Conservation (phyloP, 2,888 invertebrate species). For the Tenthredo amoena region DNA sequence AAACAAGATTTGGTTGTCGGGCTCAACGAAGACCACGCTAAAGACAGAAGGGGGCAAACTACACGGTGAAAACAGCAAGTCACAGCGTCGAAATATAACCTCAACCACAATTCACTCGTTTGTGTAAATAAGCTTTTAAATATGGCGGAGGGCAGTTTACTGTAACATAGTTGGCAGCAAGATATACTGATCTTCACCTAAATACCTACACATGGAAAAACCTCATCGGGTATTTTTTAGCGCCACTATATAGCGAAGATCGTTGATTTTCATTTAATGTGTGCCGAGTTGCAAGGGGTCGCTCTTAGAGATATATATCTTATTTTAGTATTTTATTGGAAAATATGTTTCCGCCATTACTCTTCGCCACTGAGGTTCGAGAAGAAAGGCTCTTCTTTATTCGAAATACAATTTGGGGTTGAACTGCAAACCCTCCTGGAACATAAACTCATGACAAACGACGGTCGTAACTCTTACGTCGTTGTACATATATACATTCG, state of each 20-base stretch:
- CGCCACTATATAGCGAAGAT: neutral
- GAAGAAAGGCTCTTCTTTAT: neutral
- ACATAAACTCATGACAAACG: neutral
- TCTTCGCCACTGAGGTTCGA: neutral
- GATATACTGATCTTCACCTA: neutral
- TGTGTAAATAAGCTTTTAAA: neutral
- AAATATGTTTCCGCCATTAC: slow-evolving; percentile 20
- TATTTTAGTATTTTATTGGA: slow-evolving; percentile 36
- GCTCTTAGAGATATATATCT: neutral
- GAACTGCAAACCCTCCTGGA: neutral
- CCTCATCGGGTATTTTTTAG: neutral
- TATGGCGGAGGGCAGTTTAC: neutral
- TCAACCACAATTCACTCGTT: neutral
- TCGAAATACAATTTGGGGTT: neutral
- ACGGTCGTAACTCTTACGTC: neutral
- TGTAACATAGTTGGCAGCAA: neutral
- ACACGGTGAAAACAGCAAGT: neutral
- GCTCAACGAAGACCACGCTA: neutral
- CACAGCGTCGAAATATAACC: neutral
- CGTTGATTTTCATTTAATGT: slow-evolving; percentile 46
- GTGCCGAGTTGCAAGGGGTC: neutral
- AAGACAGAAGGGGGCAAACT: neutral
- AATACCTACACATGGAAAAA: neutral
- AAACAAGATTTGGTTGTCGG: neutral
- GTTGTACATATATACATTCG: neutral